phyloP scores from a whole-genome alignment of 1,140 invertebrate genomes.

The Drosophila subpulchrella region DNA sequence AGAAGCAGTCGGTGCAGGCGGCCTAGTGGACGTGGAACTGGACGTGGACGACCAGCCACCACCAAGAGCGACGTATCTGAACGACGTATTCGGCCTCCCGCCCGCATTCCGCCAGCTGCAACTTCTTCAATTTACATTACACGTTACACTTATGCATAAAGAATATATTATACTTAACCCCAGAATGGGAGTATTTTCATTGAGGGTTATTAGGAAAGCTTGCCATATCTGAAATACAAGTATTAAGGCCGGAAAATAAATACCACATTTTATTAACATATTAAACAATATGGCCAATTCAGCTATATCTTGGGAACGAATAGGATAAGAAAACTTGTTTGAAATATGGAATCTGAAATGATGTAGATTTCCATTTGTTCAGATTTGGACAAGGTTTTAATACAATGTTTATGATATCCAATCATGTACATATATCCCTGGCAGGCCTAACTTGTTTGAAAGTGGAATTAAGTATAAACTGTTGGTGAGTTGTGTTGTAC shows the following conservation, averaged over 20 bases:
- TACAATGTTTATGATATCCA: no score
- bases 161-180: constrained; percentile 57
- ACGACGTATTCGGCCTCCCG: constrained; percentile 30
- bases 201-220: neutral
- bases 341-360: no score
- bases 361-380: no score
- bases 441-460: no score
- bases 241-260: neutral
- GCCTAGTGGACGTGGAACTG: constrained; percentile 81
- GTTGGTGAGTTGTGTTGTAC: no score
- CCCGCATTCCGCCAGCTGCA: constrained; percentile 49
- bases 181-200: neutral
- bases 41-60: constrained; percentile 39
- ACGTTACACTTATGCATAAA: constrained; percentile 52
- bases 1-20: constrained; percentile 89
- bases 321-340: no score
- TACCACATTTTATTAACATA: neutral
- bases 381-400: no score
- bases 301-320: no score
- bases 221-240: neutral
- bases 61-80: constrained; percentile 41
- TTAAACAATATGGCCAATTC: no score
- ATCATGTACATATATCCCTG: no score
- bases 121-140: constrained; percentile 55
- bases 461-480: no score